Evolutionary conservation across 2,113 vertebrate genomes (phyloP), one percentile per base, ranked within the genome.

Genomic region (Phaethornis superciliosus): DNA sequence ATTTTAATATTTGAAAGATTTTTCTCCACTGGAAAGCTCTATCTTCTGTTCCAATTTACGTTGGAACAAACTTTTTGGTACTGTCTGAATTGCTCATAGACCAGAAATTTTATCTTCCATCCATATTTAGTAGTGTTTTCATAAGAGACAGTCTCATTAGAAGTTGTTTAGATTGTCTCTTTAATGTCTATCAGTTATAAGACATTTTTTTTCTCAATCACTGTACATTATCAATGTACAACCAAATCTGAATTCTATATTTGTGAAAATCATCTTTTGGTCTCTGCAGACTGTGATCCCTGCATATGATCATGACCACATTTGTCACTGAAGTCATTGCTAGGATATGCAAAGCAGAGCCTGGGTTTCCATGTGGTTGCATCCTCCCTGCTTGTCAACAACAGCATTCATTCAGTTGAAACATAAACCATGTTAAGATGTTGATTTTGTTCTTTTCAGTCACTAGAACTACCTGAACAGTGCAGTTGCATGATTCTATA

Each of bases 351-450:
- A 35, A 74, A 62, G 18, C 18, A 44, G 35, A 52, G 27, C 8
- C 11, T 30, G 13, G 33, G 7, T 4, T 60, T 33, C 7, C 3
- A 0, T 9, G 24, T 0, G 3, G 13, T n/a, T 0, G 0, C 27
- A 35, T 20, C 21, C 4, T 87, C 17, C 3, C 30, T 56, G 27
- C 13, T 2, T 40, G n/a, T 52, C 32, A 60, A 30, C 30, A 60
- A 4, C 30, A 59, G 4, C 6, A 17, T 46, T 74, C 32, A 32
- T 7, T 12, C 6, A 68, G 16, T 64, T 91, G 42, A 60, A 59
- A 65, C 27, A 60, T 33, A 74, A 67, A 67, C 6, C 23, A 77
- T 49, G n/a, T 4, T 20, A 20, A 32, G 15, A 4, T 24, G 21
- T 14, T 91, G 37, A 65, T 67, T 65, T 78, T 4, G 22, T 63